Conservation (phyloP, 2,888 invertebrate genomes). For the Hirtodrosophila cameraria region DNA sequence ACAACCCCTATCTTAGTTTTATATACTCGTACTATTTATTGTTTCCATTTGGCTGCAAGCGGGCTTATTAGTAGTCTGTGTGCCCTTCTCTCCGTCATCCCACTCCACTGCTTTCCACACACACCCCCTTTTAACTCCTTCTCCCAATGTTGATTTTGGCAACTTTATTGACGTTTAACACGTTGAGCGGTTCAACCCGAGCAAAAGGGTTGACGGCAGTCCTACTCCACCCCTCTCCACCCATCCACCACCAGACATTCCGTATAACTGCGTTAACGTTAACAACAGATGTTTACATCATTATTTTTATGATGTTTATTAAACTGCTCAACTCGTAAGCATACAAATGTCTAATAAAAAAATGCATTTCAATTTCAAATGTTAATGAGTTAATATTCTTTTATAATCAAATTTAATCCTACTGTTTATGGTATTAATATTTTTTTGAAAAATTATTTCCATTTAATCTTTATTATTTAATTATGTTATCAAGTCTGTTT, state of each 20-base stretch:
- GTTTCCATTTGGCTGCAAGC: slow-evolving; percentile 71
- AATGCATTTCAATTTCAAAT: slow-evolving; percentile 15
- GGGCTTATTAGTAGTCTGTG: slow-evolving; percentile 49
- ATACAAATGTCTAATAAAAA: slow-evolving; percentile 3
- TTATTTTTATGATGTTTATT: slow-evolving; percentile 48
- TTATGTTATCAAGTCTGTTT: no score
- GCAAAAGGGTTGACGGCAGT: slow-evolving; percentile 33
- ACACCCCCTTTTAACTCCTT: not conserved
- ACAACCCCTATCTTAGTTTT: slow-evolving; percentile 13
- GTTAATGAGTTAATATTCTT: not conserved
- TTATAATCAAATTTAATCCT: no score
- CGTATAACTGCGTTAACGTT: no score
- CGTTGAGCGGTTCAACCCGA: slow-evolving; percentile 42
- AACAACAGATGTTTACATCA: slow-evolving; percentile 72
- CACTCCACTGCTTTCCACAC: not conserved
- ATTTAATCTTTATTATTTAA: no score
- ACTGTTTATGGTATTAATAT: no score
- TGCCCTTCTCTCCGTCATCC: no score
- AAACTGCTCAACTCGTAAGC: slow-evolving; percentile 24
- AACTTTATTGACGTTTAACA: slow-evolving; percentile 79
- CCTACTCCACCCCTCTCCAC: no score
- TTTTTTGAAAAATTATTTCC: no score
- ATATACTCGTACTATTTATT: slow-evolving; percentile 46
- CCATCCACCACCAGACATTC: no score
- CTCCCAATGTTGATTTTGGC: slow-evolving; percentile 72